Percentiles rank a stretch among this genome's conserved stretches.
These are phyloP conservation scores for Ailurus styani DNA, from an alignment of 2,113 vertebrate genomes.

Conservation along the genomic window DNA sequence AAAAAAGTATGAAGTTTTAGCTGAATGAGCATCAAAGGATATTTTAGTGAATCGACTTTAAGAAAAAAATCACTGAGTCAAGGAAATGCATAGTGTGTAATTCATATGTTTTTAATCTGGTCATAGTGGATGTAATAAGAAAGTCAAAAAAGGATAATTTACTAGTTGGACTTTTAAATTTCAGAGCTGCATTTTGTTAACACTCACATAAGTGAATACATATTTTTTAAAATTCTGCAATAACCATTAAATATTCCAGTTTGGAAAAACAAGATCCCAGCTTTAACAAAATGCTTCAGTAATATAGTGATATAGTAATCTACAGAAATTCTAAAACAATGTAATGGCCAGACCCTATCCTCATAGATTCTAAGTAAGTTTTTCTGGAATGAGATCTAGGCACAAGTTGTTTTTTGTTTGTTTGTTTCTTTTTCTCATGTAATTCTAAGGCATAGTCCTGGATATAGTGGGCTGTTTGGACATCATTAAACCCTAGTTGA, in stretches of 20 bases:
- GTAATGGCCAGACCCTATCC: too few species aligned
- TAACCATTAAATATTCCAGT: conserved; percentile 22
- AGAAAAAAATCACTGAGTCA: conserved; percentile 15
- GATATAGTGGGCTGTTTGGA: conserved; percentile 27
- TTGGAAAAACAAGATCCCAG: conserved; percentile 27
- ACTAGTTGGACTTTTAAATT: conserved; percentile 43
- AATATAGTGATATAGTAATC: too few species aligned
- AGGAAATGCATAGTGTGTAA: background rate
- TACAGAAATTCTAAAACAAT: too few species aligned
- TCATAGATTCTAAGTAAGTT: too few species aligned
- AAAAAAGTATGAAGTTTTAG: conserved; percentile 6
- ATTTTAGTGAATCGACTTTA: conserved; percentile 21
- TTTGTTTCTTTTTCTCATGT: too few species aligned
- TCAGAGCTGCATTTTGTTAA: conserved; percentile 37
- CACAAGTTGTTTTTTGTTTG: too few species aligned
- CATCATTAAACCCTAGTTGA: conserved; percentile 9
- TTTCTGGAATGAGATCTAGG: too few species aligned
- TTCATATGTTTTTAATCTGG: conserved; percentile 57
- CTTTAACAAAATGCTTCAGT: conserved; percentile 36
- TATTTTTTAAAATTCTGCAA: background rate
- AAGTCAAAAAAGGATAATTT: conserved; percentile 50
- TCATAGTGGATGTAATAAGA: conserved; percentile 20
- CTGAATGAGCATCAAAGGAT: conserved; percentile 33
- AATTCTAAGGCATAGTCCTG: too few species aligned
- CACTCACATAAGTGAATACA: conserved; percentile 31